phyloP scores from a whole-genome alignment of 2,797 vertebrate genomes.

The Hipposideros larvatus region DNA sequence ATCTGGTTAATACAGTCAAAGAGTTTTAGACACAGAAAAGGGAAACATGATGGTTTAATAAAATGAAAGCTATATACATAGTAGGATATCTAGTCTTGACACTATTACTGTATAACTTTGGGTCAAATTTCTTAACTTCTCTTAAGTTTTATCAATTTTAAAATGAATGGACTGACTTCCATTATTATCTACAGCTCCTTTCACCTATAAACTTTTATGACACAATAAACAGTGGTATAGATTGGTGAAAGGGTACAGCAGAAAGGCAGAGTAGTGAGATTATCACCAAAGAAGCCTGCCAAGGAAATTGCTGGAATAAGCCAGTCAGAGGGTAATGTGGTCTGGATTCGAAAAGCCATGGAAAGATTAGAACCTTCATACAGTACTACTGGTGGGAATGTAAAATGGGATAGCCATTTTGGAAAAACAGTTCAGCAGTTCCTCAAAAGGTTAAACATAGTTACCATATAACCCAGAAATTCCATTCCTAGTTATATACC shows the following conservation, averaged over 20 bases:
- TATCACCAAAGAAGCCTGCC: background rate
- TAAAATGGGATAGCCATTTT: background rate
- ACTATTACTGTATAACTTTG: background rate
- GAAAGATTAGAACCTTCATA: background rate
- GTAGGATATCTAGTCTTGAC: background rate
- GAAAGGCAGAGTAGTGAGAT: background rate
- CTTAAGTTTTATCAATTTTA: background rate
- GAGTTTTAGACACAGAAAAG: conserved; percentile 15
- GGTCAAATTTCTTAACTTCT: conserved; percentile 6
- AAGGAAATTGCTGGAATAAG: background rate
- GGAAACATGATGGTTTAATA: background rate
- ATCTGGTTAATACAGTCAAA: background rate
- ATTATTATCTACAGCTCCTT: conserved; percentile 21
- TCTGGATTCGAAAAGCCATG: background rate
- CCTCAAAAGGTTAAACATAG: background rate
- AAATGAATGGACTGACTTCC: conserved; percentile 14
- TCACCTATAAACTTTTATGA: background rate
- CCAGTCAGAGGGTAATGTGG: background rate
- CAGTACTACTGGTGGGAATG: background rate
- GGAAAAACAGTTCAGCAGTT: background rate
- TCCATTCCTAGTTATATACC: background rate
- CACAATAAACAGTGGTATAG: background rate
- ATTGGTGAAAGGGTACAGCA: background rate
- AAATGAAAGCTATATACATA: conserved; percentile 30
- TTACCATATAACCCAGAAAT: background rate